Conservation (phyloP, 2,797 vertebrate species). For the Agapornis canus region DNA sequence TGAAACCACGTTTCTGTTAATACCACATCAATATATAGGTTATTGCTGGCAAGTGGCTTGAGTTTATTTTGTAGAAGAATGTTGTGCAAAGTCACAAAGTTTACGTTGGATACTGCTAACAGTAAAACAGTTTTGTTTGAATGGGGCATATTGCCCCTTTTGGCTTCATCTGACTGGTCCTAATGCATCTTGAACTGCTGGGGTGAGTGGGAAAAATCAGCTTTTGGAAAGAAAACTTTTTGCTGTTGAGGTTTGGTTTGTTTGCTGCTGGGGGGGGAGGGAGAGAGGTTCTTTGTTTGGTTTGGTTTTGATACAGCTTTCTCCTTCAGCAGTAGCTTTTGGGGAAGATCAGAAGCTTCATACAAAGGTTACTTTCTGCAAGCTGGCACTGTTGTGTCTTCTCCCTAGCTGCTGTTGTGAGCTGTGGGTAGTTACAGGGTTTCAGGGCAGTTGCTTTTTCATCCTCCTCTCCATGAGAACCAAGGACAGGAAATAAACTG, state of each 20-base stretch:
- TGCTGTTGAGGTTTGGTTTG: too few relatives aligned
- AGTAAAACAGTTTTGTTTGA: constrained; percentile 37
- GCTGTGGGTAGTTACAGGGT: neutral
- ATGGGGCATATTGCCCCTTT: neutral
- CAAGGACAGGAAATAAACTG: neutral
- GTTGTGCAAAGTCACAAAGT: constrained; percentile 19
- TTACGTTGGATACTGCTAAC: constrained; percentile 24
- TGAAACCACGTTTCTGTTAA: constrained; percentile 45
- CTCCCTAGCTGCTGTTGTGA: neutral
- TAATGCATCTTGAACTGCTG: neutral
- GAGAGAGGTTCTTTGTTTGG: too few relatives aligned
- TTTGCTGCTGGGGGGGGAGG: too few relatives aligned
- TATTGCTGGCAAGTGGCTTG: constrained; percentile 29
- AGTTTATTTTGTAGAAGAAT: constrained; percentile 59
- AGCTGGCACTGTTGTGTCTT: constrained; percentile 36
- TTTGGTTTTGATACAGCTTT: neutral
- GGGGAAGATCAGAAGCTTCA: neutral
- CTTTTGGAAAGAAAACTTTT: neutral
- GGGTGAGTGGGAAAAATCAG: neutral
- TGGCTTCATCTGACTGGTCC: neutral
- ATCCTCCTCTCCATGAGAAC: neutral
- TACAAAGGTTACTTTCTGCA: neutral
- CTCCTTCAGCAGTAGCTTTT: neutral
- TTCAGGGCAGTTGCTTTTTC: neutral
- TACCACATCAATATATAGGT: constrained; percentile 24